phyloP scores from a whole-genome alignment of 2,888 invertebrate species.

The Ischnura elegans region DNA sequence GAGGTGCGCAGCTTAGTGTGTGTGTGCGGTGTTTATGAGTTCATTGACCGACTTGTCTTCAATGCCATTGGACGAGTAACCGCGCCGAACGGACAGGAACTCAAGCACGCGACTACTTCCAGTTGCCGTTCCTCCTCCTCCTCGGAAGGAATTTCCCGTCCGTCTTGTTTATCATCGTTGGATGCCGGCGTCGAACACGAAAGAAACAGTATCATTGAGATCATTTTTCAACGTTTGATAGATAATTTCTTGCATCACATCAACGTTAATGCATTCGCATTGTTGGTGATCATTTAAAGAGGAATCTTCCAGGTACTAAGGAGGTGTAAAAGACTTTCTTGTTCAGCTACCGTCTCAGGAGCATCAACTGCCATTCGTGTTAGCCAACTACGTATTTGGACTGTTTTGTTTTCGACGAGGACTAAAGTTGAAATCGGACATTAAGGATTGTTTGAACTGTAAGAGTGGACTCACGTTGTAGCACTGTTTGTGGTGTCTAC shows the following conservation, averaged over 20 bases:
- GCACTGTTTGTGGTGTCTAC: not conserved
- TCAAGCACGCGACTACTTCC: not conserved
- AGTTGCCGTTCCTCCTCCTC: constrained; percentile 16
- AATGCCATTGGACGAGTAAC: constrained; percentile 35
- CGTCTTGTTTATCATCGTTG: not conserved
- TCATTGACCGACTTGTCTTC: constrained; percentile 30
- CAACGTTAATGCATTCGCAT: not conserved
- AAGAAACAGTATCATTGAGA: not conserved
- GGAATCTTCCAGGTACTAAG: not conserved
- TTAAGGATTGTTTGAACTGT: not conserved
- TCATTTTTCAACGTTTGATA: not conserved
- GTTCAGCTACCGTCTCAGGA: not conserved
- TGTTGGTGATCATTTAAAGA: not conserved
- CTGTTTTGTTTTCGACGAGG: too few relatives aligned
- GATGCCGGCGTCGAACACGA: too few relatives aligned
- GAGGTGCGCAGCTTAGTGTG: not conserved
- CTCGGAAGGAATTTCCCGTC: not conserved
- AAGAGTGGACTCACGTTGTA: not conserved
- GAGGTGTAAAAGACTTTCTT: not conserved
- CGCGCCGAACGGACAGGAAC: not conserved
- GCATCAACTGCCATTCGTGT: not conserved
- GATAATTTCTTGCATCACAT: not conserved
- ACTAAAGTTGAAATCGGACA: not conserved
- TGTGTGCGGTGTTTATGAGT: not conserved
- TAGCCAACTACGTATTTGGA: too few relatives aligned